phyloP scores from a whole-genome alignment of 2,113 vertebrate genomes.

The Phalacrocorax carbo region DNA sequence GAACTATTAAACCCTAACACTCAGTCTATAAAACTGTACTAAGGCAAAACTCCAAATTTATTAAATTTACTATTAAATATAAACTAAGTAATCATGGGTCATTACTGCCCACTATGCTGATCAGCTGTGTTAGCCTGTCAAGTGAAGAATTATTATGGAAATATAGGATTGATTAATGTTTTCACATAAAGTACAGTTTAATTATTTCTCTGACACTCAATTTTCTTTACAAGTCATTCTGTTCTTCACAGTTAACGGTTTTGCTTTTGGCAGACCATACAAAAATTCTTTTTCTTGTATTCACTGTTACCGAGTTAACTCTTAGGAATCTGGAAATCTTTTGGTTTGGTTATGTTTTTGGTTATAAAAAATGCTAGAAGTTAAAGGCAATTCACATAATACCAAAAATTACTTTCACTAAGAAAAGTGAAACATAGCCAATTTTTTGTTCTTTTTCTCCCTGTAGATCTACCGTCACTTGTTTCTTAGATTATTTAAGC shows the following conservation, averaged over 20 bases:
- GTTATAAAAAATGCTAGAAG: not conserved
- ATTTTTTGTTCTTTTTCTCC: not conserved
- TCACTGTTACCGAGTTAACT: constrained; percentile 61
- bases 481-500: not conserved
- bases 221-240: constrained; percentile 77
- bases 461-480: not conserved
- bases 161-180: constrained; percentile 77
- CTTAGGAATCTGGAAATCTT: constrained; percentile 16
- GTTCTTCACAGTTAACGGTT: constrained; percentile 74
- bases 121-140: constrained; percentile 79
- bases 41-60: constrained; percentile 74
- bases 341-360: not conserved
- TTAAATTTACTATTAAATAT: constrained; percentile 81
- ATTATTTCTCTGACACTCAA: constrained; percentile 74
- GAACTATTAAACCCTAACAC: constrained; percentile 26
- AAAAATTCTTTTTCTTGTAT: constrained; percentile 55
- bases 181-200: constrained; percentile 74
- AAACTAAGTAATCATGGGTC: constrained; percentile 84
- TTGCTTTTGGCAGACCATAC: constrained; percentile 48
- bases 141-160: constrained; percentile 74
- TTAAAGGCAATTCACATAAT: not conserved
- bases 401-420: not conserved
- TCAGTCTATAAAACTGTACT: constrained; percentile 61
- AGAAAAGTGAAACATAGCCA: not conserved
- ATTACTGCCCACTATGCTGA: constrained; percentile 82